These are phyloP conservation scores for Agonopterix arenella DNA, from an alignment of 2,888 invertebrate species.

Conservation along the genomic window DNA sequence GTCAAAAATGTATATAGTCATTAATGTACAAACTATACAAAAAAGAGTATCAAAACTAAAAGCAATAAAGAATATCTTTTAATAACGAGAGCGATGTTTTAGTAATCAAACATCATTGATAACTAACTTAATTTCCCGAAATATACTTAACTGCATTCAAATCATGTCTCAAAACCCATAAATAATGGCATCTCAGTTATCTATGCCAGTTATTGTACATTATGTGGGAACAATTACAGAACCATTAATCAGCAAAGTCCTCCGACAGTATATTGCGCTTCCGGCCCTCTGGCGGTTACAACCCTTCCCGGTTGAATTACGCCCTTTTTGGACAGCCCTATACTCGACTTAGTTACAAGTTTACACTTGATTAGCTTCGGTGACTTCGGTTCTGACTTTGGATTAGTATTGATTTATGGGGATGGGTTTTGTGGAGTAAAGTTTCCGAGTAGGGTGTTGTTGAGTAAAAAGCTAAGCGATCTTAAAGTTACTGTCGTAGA, in stretches of 20 bases:
- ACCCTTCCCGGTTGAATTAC: conserved; percentile 52
- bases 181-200: conserved; percentile 31
- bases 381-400: conserved; percentile 22
- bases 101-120: too few relatives aligned
- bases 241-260: conserved; percentile 62
- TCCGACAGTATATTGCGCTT: conserved; percentile 56
- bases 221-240: conserved; percentile 69
- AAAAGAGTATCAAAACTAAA: too few relatives aligned
- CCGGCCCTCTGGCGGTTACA: conserved; percentile 47
- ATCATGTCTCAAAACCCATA: conserved; percentile 13
- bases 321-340: conserved; percentile 33
- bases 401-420: not conserved
- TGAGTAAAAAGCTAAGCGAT: not conserved
- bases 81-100: too few relatives aligned
- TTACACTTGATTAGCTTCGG: conserved; percentile 61
- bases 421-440: not conserved
- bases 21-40: too few relatives aligned
- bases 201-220: conserved; percentile 57
- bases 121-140: not conserved
- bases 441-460: not conserved
- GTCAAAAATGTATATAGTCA: too few relatives aligned
- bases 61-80: too few relatives aligned
- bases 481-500: too few relatives aligned
- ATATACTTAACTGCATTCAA: not conserved
- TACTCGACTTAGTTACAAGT: conserved; percentile 44